Conservation (phyloP, 1,140 invertebrate species). For the Drosophila insularis region DNA sequence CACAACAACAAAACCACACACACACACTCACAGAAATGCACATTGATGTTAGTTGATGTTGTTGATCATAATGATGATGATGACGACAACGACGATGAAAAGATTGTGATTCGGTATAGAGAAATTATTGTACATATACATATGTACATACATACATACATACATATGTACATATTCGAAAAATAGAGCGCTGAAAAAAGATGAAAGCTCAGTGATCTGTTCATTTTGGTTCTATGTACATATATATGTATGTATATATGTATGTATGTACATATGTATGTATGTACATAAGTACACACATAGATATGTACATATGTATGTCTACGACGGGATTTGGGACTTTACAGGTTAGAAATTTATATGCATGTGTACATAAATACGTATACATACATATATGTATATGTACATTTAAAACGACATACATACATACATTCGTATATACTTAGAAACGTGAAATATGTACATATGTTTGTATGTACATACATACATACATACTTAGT, state of each 20-base stretch:
- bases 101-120: slow-evolving; percentile 38
- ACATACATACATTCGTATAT: background rate
- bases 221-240: too few species aligned
- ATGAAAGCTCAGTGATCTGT: slow-evolving; percentile 71
- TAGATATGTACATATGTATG: too few species aligned
- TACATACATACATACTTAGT: background rate
- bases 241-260: too few species aligned
- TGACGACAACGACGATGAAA: slow-evolving; percentile 46
- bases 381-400: background rate
- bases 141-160: background rate
- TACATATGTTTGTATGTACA: background rate
- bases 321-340: slow-evolving; percentile 13
- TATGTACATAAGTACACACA: too few species aligned
- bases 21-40: slow-evolving; percentile 49
- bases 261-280: too few species aligned
- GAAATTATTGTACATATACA: background rate
- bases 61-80: slow-evolving; percentile 27
- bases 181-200: slow-evolving; percentile 24
- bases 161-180: slow-evolving; percentile 21
- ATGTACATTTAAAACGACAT: background rate
- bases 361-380: background rate
- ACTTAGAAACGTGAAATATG: background rate
- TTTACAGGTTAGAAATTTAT: background rate
- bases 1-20: slow-evolving; percentile 32
- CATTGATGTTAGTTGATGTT: slow-evolving; percentile 63